phyloP scores from a whole-genome alignment of 2,888 invertebrate genomes.

The Plebejus anna region DNA sequence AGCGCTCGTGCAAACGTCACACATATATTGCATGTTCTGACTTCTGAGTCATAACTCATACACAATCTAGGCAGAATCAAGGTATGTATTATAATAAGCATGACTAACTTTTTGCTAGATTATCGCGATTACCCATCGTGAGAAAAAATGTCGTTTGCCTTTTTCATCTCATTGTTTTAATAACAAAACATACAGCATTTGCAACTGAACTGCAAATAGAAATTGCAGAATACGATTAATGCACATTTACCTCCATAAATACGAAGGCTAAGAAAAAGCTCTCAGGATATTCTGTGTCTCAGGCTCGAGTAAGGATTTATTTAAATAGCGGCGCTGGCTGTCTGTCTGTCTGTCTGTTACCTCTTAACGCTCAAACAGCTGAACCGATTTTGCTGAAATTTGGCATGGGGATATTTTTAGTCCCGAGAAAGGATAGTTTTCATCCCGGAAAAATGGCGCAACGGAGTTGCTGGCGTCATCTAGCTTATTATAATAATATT shows the following conservation, averaged over 20 bases:
- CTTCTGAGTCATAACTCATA: not conserved
- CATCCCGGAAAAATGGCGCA: too few relatives aligned
- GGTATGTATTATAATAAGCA: not conserved
- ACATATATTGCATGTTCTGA: not conserved
- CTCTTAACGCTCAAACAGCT: too few relatives aligned
- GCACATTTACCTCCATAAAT: too few relatives aligned
- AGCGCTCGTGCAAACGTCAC: not conserved
- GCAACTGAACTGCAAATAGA: not conserved
- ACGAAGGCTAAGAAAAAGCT: too few relatives aligned
- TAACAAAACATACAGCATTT: not conserved
- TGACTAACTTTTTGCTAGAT: not conserved
- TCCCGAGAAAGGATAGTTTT: too few relatives aligned
- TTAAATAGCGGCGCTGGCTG: too few relatives aligned
- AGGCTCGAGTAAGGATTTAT: too few relatives aligned
- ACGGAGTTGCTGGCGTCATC: too few relatives aligned
- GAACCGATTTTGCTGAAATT: too few relatives aligned
- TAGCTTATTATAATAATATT: not conserved
- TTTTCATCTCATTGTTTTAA: not conserved
- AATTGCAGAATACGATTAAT: not conserved
- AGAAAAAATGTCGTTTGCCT: not conserved
- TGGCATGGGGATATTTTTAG: too few relatives aligned
- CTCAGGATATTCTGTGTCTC: too few relatives aligned
- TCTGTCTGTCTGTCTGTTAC: too few relatives aligned
- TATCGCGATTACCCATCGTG: not conserved
- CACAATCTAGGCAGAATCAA: slow-evolving; percentile 4